Conservation (phyloP, 2,113 vertebrate genomes). For the Perca flavescens region DNA sequence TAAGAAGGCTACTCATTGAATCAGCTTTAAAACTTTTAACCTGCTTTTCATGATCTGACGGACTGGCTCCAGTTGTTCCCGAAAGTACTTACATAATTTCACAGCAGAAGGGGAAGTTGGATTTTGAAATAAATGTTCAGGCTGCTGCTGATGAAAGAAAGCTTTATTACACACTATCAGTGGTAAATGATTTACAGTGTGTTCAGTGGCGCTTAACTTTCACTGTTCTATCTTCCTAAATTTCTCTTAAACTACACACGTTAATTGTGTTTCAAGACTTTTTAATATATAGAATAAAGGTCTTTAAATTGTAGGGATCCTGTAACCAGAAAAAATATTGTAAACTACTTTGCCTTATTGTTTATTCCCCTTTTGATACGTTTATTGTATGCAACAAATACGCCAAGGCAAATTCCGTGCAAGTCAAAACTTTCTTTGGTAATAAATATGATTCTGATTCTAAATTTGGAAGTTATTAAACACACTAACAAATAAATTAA, state of each 20-base stretch:
- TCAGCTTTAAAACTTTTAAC: not conserved
- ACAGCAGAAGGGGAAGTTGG: slow-evolving; percentile 43
- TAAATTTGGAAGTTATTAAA: not conserved
- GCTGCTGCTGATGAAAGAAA: slow-evolving; percentile 45
- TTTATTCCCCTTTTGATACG: too few relatives aligned
- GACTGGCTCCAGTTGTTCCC: not conserved
- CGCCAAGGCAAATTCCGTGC: too few relatives aligned
- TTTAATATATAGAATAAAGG: not conserved
- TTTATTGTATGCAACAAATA: too few relatives aligned
- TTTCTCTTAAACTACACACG: not conserved
- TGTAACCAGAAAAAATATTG: too few relatives aligned
- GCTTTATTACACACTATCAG: slow-evolving; percentile 29
- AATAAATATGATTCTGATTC: not conserved
- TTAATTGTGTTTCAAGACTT: not conserved
- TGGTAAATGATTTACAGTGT: slow-evolving; percentile 57
- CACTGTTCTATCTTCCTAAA: not conserved
- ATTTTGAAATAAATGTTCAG: not conserved
- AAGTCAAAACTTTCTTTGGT: too few relatives aligned
- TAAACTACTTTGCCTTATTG: too few relatives aligned
- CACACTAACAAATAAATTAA: not conserved
- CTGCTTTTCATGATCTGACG: not conserved
- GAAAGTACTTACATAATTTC: not conserved
- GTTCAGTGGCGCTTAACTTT: not conserved
- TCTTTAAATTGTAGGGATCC: not conserved
- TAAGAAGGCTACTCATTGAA: not conserved